Percentiles rank a stretch among this genome's conserved stretches.
Evolutionary conservation across 2,797 vertebrate genomes (phyloP).

Genomic region (Coregonus ussuriensis): DNA sequence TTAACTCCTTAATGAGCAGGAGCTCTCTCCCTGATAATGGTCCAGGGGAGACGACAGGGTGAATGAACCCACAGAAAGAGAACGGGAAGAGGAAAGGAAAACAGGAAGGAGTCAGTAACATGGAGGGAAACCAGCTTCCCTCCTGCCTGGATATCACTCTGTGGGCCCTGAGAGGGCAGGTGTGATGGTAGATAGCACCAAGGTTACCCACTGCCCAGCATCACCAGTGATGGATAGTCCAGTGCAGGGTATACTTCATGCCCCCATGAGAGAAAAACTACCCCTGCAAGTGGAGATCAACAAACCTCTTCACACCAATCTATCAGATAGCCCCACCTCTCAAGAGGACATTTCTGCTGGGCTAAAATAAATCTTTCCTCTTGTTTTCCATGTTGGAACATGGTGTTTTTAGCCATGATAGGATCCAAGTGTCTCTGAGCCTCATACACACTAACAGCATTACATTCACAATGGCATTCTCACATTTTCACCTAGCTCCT

Average conservation of each 20-base stretch:
- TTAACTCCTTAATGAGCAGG: conserved; percentile 82
- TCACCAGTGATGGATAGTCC: conserved; percentile 68
- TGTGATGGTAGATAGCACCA: conserved; percentile 56
- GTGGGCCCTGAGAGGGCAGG: conserved; percentile 63
- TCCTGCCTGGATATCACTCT: conserved; percentile 49
- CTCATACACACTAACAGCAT: conserved; percentile 7
- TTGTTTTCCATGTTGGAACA: conserved; percentile 60
- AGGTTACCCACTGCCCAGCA: conserved; percentile 52
- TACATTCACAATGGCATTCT: conserved; percentile 1
- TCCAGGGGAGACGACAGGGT: conserved; percentile 36
- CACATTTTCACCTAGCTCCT: neutral
- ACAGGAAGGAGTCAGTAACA: neutral
- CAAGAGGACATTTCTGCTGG: conserved; percentile 47
- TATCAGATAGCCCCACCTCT: conserved; percentile 64
- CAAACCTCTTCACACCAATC: conserved; percentile 59
- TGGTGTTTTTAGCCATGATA: conserved; percentile 54
- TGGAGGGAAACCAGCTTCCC: conserved; percentile 7
- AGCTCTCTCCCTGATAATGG: conserved; percentile 74
- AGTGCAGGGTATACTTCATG: conserved; percentile 65
- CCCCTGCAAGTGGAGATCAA: conserved; percentile 59
- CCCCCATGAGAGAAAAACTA: conserved; percentile 59
- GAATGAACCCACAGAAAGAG: conserved; percentile 2
- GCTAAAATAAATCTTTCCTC: conserved; percentile 58
- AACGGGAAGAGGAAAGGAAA: conserved; percentile 29
- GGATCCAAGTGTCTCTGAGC: conserved; percentile 27